Conservation (phyloP, 2,888 invertebrate species). For the Meiosimyza platycephala region DNA sequence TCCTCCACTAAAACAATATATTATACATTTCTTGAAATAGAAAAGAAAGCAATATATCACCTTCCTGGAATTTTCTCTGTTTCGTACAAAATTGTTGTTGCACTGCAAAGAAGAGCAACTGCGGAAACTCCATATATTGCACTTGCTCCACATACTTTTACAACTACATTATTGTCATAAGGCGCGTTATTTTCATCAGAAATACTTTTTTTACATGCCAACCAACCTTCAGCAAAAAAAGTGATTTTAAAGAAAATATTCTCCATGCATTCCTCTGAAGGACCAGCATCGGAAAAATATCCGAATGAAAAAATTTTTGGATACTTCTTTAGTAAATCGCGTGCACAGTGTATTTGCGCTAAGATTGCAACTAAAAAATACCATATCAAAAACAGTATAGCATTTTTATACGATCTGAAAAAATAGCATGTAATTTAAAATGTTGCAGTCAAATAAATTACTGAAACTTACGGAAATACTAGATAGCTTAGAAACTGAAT, state of each 20-base stretch:
- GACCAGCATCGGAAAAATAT: constrained; percentile 33
- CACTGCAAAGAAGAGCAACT: constrained; percentile 41
- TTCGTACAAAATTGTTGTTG: constrained; percentile 41
- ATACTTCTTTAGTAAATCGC: constrained; percentile 35
- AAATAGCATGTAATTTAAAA: constrained; percentile 13
- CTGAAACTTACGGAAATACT: constrained; percentile 41
- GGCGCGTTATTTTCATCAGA: constrained; percentile 1
- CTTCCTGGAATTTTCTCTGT: constrained; percentile 40
- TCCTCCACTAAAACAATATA: constrained; percentile 42
- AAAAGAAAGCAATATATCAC: constrained; percentile 16
- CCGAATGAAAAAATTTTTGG: constrained; percentile 44
- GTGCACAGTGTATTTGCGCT: constrained; percentile 36
- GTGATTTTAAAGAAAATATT: constrained; percentile 43
- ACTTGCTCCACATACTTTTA: constrained; percentile 40
- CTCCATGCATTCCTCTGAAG: constrained; percentile 34
- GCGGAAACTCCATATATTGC: constrained; percentile 44
- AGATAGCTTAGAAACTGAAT: constrained; percentile 44
- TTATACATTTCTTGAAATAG: not conserved
- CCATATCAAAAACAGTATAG: constrained; percentile 42
- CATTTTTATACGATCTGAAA: constrained; percentile 21
- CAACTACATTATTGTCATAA: constrained; percentile 27
- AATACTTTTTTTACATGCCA: constrained; percentile 5
- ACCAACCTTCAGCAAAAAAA: constrained; percentile 44
- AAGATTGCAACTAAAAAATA: constrained; percentile 40
- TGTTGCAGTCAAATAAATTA: not conserved